Conservation (phyloP, 2,797 vertebrate species). For the Diglossa cyanea region DNA sequence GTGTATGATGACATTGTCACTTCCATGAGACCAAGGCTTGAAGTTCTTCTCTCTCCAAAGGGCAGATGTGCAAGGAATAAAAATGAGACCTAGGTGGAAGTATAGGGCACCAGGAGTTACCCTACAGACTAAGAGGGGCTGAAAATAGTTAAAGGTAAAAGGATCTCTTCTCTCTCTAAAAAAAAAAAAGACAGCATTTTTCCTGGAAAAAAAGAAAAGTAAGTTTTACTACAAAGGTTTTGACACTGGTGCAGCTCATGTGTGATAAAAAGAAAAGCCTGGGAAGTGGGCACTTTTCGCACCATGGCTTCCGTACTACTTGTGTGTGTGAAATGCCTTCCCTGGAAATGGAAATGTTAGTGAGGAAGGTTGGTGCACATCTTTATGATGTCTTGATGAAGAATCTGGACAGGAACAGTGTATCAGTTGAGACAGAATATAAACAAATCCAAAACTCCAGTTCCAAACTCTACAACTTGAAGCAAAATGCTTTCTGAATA, state of each 20-base stretch:
- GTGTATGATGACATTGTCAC: background rate
- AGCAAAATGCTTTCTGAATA: background rate
- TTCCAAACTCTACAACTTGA: background rate
- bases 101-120: background rate
- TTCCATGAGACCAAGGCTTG: background rate
- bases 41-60: background rate
- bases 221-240: background rate
- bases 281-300: background rate
- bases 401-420: background rate
- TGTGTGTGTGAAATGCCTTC: background rate
- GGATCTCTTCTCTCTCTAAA: accelerated
- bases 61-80: background rate
- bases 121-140: background rate
- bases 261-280: background rate
- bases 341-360: background rate
- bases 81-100: background rate
- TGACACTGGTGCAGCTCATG: background rate
- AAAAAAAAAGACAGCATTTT: background rate
- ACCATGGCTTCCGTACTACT: background rate
- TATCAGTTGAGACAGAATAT: background rate
- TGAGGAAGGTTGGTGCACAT: no score
- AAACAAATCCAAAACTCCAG: background rate
- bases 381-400: background rate
- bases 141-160: background rate
- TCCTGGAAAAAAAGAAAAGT: background rate